These are phyloP conservation scores for Heliconius ethilla DNA, from an alignment of 2,888 invertebrate genomes.

Conservation along the genomic window DNA sequence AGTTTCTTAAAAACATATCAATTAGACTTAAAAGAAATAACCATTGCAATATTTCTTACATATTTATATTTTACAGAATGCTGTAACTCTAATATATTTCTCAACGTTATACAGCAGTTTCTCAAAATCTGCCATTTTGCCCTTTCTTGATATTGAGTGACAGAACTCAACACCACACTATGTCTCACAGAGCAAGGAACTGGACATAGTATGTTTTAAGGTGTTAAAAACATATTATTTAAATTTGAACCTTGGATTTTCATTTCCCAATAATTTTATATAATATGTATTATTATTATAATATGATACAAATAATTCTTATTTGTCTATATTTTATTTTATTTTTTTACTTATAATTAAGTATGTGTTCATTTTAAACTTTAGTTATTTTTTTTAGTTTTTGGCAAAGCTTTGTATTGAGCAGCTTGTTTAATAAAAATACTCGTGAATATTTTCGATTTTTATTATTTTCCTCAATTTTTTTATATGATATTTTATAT, in stretches of 20 bases:
- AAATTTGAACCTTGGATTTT: not conserved
- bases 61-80: too few species aligned
- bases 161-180: not conserved
- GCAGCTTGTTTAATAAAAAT: conserved; percentile 1
- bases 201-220: not conserved
- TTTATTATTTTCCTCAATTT: not conserved
- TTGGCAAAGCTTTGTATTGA: conserved; percentile 5
- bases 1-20: not conserved
- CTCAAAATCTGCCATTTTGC: too few species aligned
- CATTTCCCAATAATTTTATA: not conserved
- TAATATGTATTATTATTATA: not conserved
- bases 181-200: not conserved
- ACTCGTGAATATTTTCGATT: not conserved
- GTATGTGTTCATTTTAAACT: conserved; percentile 18
- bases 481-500: not conserved
- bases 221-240: too few species aligned
- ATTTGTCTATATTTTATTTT: not conserved
- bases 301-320: too few species aligned
- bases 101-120: too few species aligned
- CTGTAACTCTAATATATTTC: not conserved
- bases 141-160: not conserved
- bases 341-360: not conserved
- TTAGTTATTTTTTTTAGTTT: not conserved
- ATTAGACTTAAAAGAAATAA: not conserved
- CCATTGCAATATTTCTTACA: not conserved